Conservation (phyloP, 2,888 invertebrate species). For the Lucinisca nassula region DNA sequence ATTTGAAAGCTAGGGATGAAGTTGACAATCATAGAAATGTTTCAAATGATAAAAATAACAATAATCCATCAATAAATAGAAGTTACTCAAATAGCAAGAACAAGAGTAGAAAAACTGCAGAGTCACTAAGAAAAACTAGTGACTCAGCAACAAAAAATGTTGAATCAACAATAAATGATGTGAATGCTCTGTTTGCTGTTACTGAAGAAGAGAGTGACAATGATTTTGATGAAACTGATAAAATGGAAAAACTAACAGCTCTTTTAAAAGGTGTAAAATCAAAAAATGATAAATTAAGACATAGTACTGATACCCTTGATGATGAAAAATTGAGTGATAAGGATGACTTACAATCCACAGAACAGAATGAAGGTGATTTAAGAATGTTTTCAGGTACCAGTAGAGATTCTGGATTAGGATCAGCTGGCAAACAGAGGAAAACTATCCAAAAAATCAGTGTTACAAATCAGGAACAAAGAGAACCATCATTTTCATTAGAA, state of each 20-base stretch:
- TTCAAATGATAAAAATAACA: slow-evolving; percentile 15
- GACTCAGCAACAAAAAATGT: background rate
- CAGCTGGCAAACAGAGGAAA: slow-evolving; percentile 50
- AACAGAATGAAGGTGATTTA: slow-evolving; percentile 43
- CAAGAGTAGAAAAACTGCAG: background rate
- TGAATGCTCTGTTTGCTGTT: slow-evolving; percentile 29
- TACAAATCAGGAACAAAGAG: slow-evolving; percentile 42
- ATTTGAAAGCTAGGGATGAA: slow-evolving; percentile 55
- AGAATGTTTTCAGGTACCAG: slow-evolving; percentile 68
- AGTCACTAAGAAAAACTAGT: background rate
- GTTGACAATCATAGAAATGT: background rate
- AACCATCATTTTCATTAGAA: slow-evolving; percentile 48
- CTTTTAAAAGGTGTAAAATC: slow-evolving; percentile 54
- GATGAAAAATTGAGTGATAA: background rate
- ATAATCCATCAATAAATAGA: background rate
- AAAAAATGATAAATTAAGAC: slow-evolving; percentile 31
- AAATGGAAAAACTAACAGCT: slow-evolving; percentile 51
- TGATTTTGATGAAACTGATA: slow-evolving; percentile 35
- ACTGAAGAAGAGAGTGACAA: slow-evolving; percentile 44
- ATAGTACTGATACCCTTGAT: slow-evolving; percentile 30
- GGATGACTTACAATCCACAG: background rate
- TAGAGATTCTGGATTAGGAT: slow-evolving; percentile 79
- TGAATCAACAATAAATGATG: slow-evolving; percentile 4
- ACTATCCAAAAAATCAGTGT: background rate
- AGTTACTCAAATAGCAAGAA: background rate